A percentile compares a stretch with the other conserved stretches of the same genome.
Conservation (phyloP, 2,888 invertebrate species). For the Pseudococcus longispinus region DNA sequence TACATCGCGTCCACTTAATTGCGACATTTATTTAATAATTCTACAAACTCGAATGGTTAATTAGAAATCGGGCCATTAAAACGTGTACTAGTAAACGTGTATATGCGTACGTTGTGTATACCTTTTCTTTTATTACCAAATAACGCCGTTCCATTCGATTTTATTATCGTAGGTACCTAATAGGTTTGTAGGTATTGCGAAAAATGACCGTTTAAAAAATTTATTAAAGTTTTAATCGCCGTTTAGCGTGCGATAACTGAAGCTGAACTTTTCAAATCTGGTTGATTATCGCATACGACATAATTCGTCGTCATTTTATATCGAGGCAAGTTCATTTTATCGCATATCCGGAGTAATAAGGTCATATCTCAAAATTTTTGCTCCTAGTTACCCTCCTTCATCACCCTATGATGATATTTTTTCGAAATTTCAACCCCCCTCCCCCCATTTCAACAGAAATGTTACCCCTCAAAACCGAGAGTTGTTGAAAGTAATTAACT, state of each 20-base stretch:
- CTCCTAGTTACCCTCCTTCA: no score
- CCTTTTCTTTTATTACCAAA: slow-evolving; percentile 14
- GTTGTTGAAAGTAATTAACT: no score
- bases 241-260: background rate
- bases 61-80: slow-evolving; percentile 45
- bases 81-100: background rate
- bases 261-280: background rate
- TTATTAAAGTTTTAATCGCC: background rate
- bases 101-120: background rate
- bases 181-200: background rate
- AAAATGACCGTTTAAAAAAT: background rate
- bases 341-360: no score
- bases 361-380: no score
- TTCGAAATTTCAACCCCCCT: no score
- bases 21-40: slow-evolving; percentile 41
- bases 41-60: slow-evolving; percentile 11
- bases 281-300: background rate
- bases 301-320: background rate
- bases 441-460: no score
- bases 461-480: no score
- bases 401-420: no score
- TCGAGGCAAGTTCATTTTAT: no score
- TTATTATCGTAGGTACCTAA: background rate
- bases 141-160: background rate
- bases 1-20: slow-evolving; percentile 8